Conservation (phyloP, 2,888 invertebrate species). For the Oithona nana region DNA sequence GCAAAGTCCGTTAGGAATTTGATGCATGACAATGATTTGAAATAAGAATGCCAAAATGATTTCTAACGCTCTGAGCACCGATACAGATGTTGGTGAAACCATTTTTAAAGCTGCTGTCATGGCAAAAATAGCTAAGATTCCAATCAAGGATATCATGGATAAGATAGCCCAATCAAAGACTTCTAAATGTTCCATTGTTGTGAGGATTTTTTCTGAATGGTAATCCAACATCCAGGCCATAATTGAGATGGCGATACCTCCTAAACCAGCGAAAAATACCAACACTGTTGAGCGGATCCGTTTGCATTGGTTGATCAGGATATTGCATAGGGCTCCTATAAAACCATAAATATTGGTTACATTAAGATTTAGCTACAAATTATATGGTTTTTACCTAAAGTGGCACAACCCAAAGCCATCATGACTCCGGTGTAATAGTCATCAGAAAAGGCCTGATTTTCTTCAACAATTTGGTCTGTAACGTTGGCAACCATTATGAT, state of each 20-base stretch:
- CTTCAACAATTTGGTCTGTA: background rate
- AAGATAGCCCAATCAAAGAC: background rate
- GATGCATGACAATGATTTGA: conserved; percentile 4
- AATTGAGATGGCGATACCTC: background rate
- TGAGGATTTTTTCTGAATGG: background rate
- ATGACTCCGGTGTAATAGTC: background rate
- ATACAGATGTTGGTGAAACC: conserved; percentile 3
- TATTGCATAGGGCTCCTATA: conserved; percentile 1
- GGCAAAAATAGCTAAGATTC: background rate
- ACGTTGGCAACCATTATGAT: background rate
- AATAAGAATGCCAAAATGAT: conserved; percentile 10
- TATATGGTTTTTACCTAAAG: no score
- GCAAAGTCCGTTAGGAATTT: conserved; percentile 1
- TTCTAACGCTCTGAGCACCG: conserved; percentile 10
- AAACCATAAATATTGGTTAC: no score
- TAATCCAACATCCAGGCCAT: background rate
- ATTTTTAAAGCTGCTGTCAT: conserved; percentile 8
- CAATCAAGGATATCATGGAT: background rate
- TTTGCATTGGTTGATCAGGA: background rate
- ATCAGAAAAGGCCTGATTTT: background rate
- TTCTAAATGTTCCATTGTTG: background rate
- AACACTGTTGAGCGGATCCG: background rate
- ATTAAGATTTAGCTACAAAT: no score
- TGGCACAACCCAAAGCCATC: background rate
- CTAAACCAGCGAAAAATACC: background rate